A percentile compares a stretch with the other conserved stretches of the same genome.
Evolutionary conservation across 2,888 invertebrate genomes (phyloP).

Genomic region (Nemurella pictetii): DNA sequence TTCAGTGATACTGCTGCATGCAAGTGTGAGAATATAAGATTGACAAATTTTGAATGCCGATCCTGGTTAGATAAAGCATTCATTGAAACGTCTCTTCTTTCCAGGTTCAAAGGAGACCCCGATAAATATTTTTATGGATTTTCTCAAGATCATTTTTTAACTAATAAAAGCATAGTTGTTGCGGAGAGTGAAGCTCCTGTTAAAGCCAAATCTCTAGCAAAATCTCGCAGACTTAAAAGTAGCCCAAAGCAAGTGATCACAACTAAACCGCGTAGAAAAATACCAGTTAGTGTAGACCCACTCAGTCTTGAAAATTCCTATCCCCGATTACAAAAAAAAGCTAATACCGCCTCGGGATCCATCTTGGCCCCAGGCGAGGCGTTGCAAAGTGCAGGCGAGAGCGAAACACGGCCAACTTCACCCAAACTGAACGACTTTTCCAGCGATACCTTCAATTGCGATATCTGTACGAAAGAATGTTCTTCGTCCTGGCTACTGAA

Average conservation of each 20-base stretch:
- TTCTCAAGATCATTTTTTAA: conserved; percentile 20
- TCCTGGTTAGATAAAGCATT: conserved; percentile 7
- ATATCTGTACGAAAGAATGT: conserved; percentile 41
- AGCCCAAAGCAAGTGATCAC: neutral
- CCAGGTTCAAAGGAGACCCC: conserved; percentile 29
- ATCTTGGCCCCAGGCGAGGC: too few relatives aligned
- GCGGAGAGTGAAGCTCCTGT: neutral
- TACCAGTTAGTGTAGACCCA: neutral
- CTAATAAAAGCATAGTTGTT: neutral
- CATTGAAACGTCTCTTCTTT: conserved; percentile 33
- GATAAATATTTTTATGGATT: conserved; percentile 9
- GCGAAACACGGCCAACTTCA: neutral
- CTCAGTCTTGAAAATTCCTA: neutral
- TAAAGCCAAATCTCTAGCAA: neutral
- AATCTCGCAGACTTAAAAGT: neutral
- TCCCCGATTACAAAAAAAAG: too few relatives aligned
- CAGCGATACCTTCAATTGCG: conserved; percentile 32
- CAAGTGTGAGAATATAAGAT: neutral
- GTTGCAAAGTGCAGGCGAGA: too few relatives aligned
- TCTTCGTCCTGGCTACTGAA: conserved; percentile 56
- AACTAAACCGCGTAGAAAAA: neutral
- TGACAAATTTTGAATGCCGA: neutral
- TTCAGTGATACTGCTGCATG: neutral
- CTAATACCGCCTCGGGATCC: too few relatives aligned
- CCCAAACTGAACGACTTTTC: neutral